Evolutionary conservation across 2,113 vertebrate species (phyloP), one percentile per base, ranked within the genome.

Genomic region (Hyaena hyaena): DNA sequence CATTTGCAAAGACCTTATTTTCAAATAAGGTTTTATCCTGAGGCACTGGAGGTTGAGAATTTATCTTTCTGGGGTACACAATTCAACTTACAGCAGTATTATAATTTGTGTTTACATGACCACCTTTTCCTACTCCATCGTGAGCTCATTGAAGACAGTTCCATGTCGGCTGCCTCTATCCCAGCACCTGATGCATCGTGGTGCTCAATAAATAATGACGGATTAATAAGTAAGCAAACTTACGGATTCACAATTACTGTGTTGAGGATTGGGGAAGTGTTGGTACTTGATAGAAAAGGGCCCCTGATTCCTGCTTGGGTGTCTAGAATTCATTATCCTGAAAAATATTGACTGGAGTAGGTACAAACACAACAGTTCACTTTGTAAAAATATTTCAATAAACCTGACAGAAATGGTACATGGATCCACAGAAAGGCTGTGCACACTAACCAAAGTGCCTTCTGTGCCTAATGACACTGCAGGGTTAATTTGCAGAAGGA

Each of bases 371-470:
- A 7, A 15, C 3, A 21, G 43, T 11, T 84, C 33, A n/a, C 45
- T 76, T 80, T 26, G 69, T 39, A 93, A 92, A 96, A 93, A 2
- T 93, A 81, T 96, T 97, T 94, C 93, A 90, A 48, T 80, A 97
- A 80, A 95, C 50, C 55, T 84, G 76, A 90, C 33, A 90, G 88
- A 85, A 69, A 53, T 24, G 43, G 31, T 43, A 43, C 39, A 23
- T 45, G 39, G 58, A 35, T 68, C 61, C 83, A 80, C 61, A 89
- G 84, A 58, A 93, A 81, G 65, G 55, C 39, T 86, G 9, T 31
- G 53, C 16, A 35, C 86, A 24, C 19, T 53, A 83, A 83, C 69
- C 76, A 66, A 90, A 96, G 96, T 68, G 88, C 15, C 61, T 65
- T 63, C 24, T 53, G 68, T 63, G 39, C 33, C 61, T 5, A 9